A percentile compares a stretch with the other conserved stretches of the same genome.
phyloP scores from a whole-genome alignment of 2,797 vertebrate genomes.

The Neosilurus mollespiculum region DNA sequence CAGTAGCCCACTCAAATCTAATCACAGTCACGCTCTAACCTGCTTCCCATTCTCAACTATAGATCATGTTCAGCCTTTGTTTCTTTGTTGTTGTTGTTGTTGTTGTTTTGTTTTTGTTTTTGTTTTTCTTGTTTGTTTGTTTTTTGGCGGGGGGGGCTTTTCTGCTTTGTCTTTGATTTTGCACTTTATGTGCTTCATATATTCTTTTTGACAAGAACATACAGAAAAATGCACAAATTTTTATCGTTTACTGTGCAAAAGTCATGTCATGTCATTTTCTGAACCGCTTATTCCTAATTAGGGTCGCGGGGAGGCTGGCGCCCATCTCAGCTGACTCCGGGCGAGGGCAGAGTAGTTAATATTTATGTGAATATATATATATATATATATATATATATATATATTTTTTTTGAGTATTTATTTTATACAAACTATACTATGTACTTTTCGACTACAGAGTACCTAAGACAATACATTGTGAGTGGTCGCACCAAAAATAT shows the following conservation, averaged over 20 bases:
- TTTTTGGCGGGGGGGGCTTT: no score
- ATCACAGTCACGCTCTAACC: slow-evolving; percentile 45
- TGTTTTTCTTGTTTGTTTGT: no score
- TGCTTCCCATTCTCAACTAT: slow-evolving; percentile 28
- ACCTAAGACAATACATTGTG: background rate
- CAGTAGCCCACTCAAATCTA: slow-evolving; percentile 36
- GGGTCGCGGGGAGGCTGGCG: no score
- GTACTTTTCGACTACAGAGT: background rate
- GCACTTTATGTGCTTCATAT: background rate
- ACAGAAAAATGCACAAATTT: background rate
- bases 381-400: no score
- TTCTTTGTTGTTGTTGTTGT: background rate
- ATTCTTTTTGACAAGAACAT: background rate
- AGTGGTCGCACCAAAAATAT: background rate
- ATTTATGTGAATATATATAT: no score
- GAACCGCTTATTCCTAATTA: no score
- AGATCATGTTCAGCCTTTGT: slow-evolving; percentile 11
- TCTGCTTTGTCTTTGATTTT: background rate
- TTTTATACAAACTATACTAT: no score
- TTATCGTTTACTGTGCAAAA: background rate
- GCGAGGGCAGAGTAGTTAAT: no score
- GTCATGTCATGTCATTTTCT: no score
- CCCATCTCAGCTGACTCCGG: no score
- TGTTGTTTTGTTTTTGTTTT: no score
- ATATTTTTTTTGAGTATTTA: no score